Conservation (phyloP, 2,113 vertebrate species). For the Hippocampus mohnikei region DNA sequence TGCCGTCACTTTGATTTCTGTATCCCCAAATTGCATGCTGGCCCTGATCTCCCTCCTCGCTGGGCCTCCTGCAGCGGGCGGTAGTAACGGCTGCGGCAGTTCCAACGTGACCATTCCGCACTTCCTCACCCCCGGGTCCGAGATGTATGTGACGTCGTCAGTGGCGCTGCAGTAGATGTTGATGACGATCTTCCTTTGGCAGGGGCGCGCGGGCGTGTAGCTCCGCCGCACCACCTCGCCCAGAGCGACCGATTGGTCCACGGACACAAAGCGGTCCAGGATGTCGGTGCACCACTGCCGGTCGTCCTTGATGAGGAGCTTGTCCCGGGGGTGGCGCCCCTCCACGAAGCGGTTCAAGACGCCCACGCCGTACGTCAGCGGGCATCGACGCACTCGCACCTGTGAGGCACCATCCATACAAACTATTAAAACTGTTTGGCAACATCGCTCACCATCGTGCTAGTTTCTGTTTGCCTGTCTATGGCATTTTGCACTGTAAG, state of each 20-base stretch:
- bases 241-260: slow-evolving; percentile 90
- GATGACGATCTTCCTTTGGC: slow-evolving; percentile 91
- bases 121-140: slow-evolving; percentile 85
- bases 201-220: slow-evolving; percentile 86
- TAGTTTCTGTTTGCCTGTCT: too few relatives aligned
- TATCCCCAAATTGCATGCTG: slow-evolving; percentile 96
- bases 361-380: slow-evolving; percentile 88
- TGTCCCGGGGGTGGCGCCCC: slow-evolving; percentile 85
- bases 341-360: slow-evolving; percentile 91
- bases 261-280: slow-evolving; percentile 88
- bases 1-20: slow-evolving; percentile 91
- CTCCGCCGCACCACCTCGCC: slow-evolving; percentile 89
- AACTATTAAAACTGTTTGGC: not conserved
- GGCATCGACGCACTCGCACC: slow-evolving; percentile 87
- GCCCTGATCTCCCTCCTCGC: slow-evolving; percentile 85
- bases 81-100: slow-evolving; percentile 60
- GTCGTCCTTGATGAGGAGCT: slow-evolving; percentile 89
- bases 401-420: slow-evolving; percentile 4
- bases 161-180: slow-evolving; percentile 88
- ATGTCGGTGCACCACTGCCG: slow-evolving; percentile 96
- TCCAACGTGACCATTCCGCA: slow-evolving; percentile 90
- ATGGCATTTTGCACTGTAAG: too few relatives aligned
- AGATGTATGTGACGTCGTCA: slow-evolving; percentile 88
- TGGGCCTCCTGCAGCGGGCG: slow-evolving; percentile 1
- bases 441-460: too few relatives aligned